Base-by-base conservation (phyloP, 2,113 vertebrate genomes). In the Phoxinus phoxinus region DNA sequence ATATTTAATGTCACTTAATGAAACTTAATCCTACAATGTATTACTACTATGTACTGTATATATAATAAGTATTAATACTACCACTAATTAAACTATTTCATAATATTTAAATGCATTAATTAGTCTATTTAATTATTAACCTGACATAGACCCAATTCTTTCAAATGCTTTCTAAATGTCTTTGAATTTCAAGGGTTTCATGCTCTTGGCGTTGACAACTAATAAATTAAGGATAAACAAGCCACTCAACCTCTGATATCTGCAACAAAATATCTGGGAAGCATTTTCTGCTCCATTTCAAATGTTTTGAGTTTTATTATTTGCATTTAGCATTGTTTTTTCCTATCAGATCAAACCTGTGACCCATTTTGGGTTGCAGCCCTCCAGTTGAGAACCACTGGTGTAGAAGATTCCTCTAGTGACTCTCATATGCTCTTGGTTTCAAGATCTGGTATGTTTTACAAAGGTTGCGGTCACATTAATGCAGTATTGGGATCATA, bases 391-490 rank as follows among this genome's bases (percentile, higher is more conserved):
- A 77, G 46, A 56, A 53, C 27, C 74, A 10, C 30, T 77, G 71
- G 13, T 65, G 37, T 46, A 21, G 23, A 27, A 21, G 35, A 63
- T 25, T 61, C 35, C 56, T 6, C 35, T 9, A 44, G 32, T 59
- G 79, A 65, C 25, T 53, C 13, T 80, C 80, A 69, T 53, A 35
- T 69, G 80, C 80, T 81, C 79, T 23, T 46, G 79, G 59, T 67
- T 81, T 81, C 37, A 48, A 82, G 80, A 82, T 82, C 41, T 82
- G 80, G 80, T 82, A 30, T 48, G 46, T 69, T 51, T 51, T 69
- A 69, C 19, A 11, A 82, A 15, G 25, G 61, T 53, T 82, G 59
- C 61, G 37, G 79, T 81, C 58, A 35, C 79, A 67, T 46, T 44
- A 12, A 27, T 32, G 25, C 59, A 69, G 25, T 67, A 69, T 82